These are phyloP conservation scores for Oceanites oceanicus DNA, from an alignment of 2,113 vertebrate genomes.

Conservation along the genomic window DNA sequence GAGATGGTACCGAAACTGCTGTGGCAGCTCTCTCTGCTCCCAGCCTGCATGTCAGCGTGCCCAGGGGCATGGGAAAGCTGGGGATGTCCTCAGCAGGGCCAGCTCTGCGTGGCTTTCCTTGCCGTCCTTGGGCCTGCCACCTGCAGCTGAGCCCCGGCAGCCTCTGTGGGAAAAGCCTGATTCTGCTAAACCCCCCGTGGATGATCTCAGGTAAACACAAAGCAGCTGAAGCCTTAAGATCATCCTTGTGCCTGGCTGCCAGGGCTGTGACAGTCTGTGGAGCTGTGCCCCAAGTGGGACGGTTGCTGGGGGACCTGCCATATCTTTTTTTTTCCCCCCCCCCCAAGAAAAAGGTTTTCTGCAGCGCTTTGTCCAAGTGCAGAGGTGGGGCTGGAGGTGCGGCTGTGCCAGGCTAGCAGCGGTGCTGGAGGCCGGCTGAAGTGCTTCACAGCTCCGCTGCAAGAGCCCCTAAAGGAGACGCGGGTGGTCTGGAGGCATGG, in stretches of 20 bases:
- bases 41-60: background rate
- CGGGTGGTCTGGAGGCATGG: rapidly evolving
- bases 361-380: background rate
- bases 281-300: background rate
- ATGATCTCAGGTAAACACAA: background rate
- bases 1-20: background rate
- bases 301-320: background rate
- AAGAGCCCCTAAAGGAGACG: background rate
- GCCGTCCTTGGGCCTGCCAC: background rate
- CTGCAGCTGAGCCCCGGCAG: background rate
- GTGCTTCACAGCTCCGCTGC: background rate
- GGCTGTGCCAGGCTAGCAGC: background rate
- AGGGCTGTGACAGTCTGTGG: background rate
- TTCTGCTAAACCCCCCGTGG: rapidly evolving
- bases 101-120: background rate
- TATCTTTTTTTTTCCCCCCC: rapidly evolving
- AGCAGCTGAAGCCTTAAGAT: background rate
- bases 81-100: background rate
- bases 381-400: background rate
- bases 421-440: background rate
- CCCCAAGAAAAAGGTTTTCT: background rate
- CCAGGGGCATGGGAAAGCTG: background rate
- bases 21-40: background rate
- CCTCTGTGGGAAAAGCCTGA: background rate
- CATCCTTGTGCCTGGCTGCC: background rate